Percentiles rank a stretch among this genome's conserved stretches.
phyloP scores from a whole-genome alignment of 64 coral and sea anemone genomes.

The Actinia equina region DNA sequence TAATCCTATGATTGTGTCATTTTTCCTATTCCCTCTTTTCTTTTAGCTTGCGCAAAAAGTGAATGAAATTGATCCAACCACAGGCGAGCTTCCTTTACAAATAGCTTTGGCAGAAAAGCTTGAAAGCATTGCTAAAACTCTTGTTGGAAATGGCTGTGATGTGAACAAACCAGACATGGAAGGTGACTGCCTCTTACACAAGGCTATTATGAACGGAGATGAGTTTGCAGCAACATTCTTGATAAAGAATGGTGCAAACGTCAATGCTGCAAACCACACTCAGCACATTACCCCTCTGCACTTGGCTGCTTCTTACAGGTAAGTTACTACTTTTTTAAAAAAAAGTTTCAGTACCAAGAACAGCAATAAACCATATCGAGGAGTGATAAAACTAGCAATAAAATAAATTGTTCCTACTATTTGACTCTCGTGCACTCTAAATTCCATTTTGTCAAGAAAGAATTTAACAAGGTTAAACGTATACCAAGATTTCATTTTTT shows the following conservation, averaged over 20 bases:
- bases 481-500: too few species aligned
- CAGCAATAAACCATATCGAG: too few species aligned
- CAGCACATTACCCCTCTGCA: constrained; percentile 87
- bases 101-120: constrained; percentile 86
- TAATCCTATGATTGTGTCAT: not conserved
- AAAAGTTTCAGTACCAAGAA: too few species aligned
- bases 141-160: constrained; percentile 85
- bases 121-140: constrained; percentile 84
- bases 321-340: not conserved
- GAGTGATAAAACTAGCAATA: too few species aligned
- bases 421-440: too few species aligned
- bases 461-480: too few species aligned
- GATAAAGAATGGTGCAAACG: constrained; percentile 85
- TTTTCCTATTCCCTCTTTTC: not conserved
- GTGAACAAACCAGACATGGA: constrained; percentile 75
- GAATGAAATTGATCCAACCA: constrained; percentile 88
- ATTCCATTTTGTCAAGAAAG: too few species aligned
- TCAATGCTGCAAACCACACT: constrained; percentile 71
- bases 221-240: constrained; percentile 91
- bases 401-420: too few species aligned
- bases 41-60: constrained; percentile 85
- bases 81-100: constrained; percentile 71
- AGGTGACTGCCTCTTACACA: constrained; percentile 82
- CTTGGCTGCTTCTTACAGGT: constrained; percentile 91
- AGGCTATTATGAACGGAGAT: constrained; percentile 74